A percentile compares a stretch with the other conserved stretches of the same genome.
phyloP scores from a whole-genome alignment of 2,797 vertebrate species.

The Dipus sagitta region DNA sequence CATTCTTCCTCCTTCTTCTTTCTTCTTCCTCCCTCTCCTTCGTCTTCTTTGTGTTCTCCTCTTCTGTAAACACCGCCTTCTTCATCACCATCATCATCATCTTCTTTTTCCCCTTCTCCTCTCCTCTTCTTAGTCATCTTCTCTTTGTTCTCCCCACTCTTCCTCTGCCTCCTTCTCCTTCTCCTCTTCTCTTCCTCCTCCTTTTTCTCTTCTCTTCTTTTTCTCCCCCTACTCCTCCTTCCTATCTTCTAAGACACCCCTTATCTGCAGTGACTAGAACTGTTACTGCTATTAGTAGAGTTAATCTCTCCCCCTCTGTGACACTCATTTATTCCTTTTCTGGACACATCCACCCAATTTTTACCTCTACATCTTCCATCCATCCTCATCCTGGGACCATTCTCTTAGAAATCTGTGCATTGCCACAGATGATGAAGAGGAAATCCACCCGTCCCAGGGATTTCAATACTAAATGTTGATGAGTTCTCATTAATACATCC shows the following conservation, averaged over 20 bases:
- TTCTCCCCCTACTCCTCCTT: no score
- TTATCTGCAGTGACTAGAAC: no score
- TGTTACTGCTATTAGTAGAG: no score
- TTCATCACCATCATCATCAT: background rate
- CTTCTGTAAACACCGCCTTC: no score
- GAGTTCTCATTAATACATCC: background rate
- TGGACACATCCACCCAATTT: background rate
- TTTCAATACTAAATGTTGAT: background rate
- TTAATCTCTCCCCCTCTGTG: background rate
- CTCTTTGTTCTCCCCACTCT: no score
- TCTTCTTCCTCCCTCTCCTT: background rate
- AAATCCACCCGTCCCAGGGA: background rate
- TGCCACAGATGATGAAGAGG: background rate
- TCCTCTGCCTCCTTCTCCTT: background rate
- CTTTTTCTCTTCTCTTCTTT: rapidly evolving
- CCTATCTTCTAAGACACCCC: background rate
- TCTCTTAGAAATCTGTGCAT: background rate
- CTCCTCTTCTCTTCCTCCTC: background rate
- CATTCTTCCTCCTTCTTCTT: background rate
- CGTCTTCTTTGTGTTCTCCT: no score
- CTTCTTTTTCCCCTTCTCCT: background rate
- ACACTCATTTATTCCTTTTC: background rate
- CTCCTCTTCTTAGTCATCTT: background rate
- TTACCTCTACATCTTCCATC: background rate
- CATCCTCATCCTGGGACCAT: no score